Evolutionary conservation across 2,888 invertebrate genomes (phyloP).

Genomic region (Chirona hameri): DNA sequence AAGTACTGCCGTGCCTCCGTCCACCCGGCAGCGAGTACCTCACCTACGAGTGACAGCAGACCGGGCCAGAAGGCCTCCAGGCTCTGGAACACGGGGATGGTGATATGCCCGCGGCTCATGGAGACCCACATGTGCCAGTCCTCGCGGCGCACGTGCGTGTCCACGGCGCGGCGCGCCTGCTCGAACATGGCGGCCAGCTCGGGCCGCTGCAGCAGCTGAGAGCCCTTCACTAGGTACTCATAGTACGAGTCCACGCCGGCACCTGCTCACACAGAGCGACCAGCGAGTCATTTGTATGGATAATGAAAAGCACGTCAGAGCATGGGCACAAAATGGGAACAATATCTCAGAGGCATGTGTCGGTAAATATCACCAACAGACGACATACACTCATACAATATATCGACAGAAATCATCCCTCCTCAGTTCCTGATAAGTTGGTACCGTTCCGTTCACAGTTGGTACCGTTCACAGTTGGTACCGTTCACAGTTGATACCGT

Average conservation of each 20-base stretch:
- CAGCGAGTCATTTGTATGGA: too few relatives aligned
- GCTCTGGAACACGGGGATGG: conserved; percentile 96
- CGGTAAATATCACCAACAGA: too few relatives aligned
- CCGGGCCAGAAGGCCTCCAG: conserved; percentile 99
- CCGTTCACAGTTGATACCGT: too few relatives aligned
- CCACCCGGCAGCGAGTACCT: conserved; percentile 35
- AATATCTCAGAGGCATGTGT: too few relatives aligned
- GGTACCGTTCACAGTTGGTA: too few relatives aligned
- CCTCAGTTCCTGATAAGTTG: too few relatives aligned
- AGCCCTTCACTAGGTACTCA: conserved; percentile 96
- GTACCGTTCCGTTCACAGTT: too few relatives aligned
- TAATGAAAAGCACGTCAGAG: too few relatives aligned
- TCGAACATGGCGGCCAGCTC: conserved; percentile 87
- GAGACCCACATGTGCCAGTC: conserved; percentile 99
- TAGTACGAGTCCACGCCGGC: conserved; percentile 96
- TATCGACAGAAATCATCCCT: too few relatives aligned
- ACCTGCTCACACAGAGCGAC: conserved; percentile 44
- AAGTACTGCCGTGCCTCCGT: too few relatives aligned
- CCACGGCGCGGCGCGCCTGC: conserved; percentile 69
- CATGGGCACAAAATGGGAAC: too few relatives aligned
- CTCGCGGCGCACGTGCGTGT: conserved; percentile 82
- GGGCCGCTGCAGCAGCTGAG: conserved; percentile 82
- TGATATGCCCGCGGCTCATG: conserved; percentile 95
- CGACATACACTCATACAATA: too few relatives aligned
- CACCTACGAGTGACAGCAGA: conserved; percentile 74